phyloP scores from a whole-genome alignment of 2,113 vertebrate genomes.

The Ochotona princeps region DNA sequence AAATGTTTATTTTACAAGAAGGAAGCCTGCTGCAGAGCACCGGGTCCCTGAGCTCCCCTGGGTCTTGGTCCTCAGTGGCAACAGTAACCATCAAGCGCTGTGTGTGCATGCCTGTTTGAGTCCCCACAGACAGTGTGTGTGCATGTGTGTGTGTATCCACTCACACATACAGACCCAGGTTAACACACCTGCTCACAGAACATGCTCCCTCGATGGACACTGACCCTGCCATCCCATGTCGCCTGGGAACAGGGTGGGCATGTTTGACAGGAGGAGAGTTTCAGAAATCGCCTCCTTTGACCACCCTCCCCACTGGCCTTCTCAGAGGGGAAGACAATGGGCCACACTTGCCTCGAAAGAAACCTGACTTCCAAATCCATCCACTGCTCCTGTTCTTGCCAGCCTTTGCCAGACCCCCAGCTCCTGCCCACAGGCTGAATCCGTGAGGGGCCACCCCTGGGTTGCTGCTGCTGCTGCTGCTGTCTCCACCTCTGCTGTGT shows the following conservation, averaged over 20 bases:
- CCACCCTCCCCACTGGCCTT: not conserved
- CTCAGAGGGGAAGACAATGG: not conserved
- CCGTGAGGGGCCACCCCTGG: not conserved
- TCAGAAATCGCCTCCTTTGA: not conserved
- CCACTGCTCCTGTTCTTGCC: not conserved
- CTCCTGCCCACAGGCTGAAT: not conserved
- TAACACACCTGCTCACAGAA: not conserved
- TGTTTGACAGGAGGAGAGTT: not conserved
- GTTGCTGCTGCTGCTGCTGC: too few relatives aligned
- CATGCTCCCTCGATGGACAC: not conserved
- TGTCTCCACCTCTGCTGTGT: too few relatives aligned
- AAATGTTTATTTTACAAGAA: too few relatives aligned
- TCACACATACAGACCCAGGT: not conserved
- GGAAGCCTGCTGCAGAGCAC: not conserved
- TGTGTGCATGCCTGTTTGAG: fast-evolving
- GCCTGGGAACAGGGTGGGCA: too few relatives aligned
- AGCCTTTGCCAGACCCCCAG: not conserved
- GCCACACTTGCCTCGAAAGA: not conserved
- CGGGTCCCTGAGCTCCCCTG: not conserved
- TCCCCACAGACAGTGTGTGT: too few relatives aligned
- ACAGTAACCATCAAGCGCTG: not conserved
- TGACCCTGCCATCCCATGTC: too few relatives aligned
- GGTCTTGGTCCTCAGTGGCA: not conserved
- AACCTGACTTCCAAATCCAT: not conserved
- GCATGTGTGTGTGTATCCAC: not conserved